Conservation (phyloP, 2,797 vertebrate species). For the Pseudochirops cupreus region DNA sequence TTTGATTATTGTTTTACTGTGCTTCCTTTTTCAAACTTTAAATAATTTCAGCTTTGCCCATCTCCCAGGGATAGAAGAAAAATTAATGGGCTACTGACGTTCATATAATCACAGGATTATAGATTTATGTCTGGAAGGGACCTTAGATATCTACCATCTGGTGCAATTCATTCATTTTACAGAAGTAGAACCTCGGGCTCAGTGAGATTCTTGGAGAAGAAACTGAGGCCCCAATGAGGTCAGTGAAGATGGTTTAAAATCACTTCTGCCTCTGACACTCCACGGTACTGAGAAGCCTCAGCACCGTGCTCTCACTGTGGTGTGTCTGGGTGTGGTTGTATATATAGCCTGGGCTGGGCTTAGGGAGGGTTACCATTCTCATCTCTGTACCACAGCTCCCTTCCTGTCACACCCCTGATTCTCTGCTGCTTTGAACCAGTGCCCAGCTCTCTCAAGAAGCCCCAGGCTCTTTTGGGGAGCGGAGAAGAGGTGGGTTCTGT, state of each 20-base stretch:
- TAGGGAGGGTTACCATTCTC: neutral
- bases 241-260: neutral
- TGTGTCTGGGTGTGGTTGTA: neutral
- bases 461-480: neutral
- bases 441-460: neutral
- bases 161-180: neutral
- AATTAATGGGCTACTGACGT: neutral
- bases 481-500: neutral
- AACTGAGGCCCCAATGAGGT: neutral
- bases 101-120: neutral
- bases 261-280: neutral
- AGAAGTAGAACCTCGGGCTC: neutral
- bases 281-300: neutral
- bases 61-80: neutral
- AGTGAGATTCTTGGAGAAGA: neutral
- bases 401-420: neutral
- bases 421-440: neutral
- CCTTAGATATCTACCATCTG: neutral
- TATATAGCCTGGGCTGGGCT: neutral
- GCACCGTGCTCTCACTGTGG: neutral
- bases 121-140: neutral
- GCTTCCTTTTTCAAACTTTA: neutral
- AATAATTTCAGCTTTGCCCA: neutral
- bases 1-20: neutral
- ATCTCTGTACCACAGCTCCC: neutral